Percentiles rank a stretch among this genome's conserved stretches.
These are phyloP conservation scores for Rotaria macrura DNA, from an alignment of 2,888 invertebrate species.

Conservation along the genomic window DNA sequence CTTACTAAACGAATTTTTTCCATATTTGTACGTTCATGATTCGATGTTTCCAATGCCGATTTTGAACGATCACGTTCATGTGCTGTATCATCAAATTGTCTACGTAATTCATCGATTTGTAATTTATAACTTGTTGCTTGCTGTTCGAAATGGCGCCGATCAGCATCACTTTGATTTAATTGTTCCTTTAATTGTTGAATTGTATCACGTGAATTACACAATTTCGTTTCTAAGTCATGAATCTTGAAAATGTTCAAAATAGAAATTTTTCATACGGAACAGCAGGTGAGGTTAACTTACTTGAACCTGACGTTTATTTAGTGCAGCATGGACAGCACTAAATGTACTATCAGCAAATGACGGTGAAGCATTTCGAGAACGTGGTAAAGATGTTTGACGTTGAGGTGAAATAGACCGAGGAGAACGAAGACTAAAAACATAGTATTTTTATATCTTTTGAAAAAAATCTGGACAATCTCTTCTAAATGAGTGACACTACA, in stretches of 20 bases:
- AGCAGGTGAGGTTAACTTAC: slow-evolving; percentile 51
- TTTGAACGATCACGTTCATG: slow-evolving; percentile 39
- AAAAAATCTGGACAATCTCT: too few species aligned
- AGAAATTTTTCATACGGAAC: background rate
- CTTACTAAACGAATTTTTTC: slow-evolving; percentile 28
- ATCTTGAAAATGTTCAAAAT: slow-evolving; percentile 36
- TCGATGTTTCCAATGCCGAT: slow-evolving; percentile 27
- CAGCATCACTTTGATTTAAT: slow-evolving; percentile 54
- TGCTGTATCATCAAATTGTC: slow-evolving; percentile 28
- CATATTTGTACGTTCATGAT: slow-evolving; percentile 30
- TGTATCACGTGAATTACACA: slow-evolving; percentile 72
- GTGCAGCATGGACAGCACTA: slow-evolving; percentile 81
- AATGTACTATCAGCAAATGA: slow-evolving; percentile 81
- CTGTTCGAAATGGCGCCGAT: slow-evolving; percentile 46
- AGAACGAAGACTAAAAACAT: background rate
- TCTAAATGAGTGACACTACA: too few species aligned
- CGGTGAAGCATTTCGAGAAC: slow-evolving; percentile 29
- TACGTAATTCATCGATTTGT: slow-evolving; percentile 31
- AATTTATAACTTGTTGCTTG: slow-evolving; percentile 35
- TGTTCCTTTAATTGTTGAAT: slow-evolving; percentile 65
- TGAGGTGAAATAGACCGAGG: slow-evolving; percentile 31
- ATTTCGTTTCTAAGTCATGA: slow-evolving; percentile 62
- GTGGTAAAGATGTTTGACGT: background rate
- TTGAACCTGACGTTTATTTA: slow-evolving; percentile 81
- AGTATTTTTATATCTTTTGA: too few species aligned